These are phyloP conservation scores for Latheticus oryzae DNA, from an alignment of 2,888 invertebrate species.

Conservation along the genomic window DNA sequence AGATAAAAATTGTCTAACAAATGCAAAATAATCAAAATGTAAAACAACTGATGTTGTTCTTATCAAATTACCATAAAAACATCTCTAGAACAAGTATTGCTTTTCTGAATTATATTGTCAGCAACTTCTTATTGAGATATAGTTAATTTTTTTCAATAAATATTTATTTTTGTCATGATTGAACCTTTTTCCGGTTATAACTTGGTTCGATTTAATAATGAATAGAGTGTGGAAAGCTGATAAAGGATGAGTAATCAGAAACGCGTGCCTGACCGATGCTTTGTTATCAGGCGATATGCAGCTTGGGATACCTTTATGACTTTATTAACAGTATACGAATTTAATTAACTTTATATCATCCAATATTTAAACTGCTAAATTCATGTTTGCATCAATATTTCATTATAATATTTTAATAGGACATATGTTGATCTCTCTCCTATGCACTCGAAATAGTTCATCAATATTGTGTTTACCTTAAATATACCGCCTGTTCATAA, in stretches of 20 bases:
- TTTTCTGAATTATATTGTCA: no score
- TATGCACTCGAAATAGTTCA: slow-evolving; percentile 34
- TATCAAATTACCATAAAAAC: no score
- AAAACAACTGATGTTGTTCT: no score
- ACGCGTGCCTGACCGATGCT: slow-evolving; percentile 62
- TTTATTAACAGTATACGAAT: slow-evolving; percentile 61
- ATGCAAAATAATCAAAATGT: no score
- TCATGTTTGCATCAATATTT: slow-evolving; percentile 47
- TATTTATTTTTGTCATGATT: slow-evolving; percentile 35
- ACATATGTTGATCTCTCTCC: slow-evolving; percentile 53
- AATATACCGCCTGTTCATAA: slow-evolving; percentile 30
- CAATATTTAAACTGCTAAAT: slow-evolving; percentile 56
- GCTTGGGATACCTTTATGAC: slow-evolving; percentile 59
- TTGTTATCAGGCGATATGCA: slow-evolving; percentile 63
- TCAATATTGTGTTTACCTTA: slow-evolving; percentile 36
- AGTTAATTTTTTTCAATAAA: slow-evolving; percentile 1
- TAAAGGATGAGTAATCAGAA: slow-evolving; percentile 60
- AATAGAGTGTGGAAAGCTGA: slow-evolving; percentile 59
- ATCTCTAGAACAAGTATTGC: no score
- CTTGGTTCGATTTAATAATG: slow-evolving; percentile 47
- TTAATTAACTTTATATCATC: slow-evolving; percentile 59
- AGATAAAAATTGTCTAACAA: no score
- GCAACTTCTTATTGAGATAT: no score
- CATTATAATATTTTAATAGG: slow-evolving; percentile 57
- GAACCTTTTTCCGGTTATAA: slow-evolving; percentile 34